Base-by-base conservation (phyloP, 2,113 vertebrate species). In the Phaetusa simplex region DNA sequence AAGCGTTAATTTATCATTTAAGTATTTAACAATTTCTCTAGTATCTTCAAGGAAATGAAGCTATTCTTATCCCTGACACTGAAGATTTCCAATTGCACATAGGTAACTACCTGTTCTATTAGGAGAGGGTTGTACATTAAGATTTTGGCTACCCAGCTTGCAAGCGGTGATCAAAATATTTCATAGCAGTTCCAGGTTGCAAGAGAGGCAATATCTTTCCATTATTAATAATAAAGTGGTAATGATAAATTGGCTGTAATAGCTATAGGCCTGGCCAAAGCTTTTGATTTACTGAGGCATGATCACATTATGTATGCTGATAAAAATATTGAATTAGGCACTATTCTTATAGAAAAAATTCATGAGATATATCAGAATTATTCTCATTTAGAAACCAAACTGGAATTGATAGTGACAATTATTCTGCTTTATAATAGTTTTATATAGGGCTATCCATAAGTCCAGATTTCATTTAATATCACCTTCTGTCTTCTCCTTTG, bases 141-240 rank as follows among this genome's bases (percentile, higher is more conserved):
- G 17, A 79, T 73, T 91, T 91, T 87, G 71, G 21, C 58, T 90
- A 36, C 7, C 3, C 14, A 47, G 8, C 36, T 80, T 83, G 40
- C 21, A 92, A 73, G 8, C 32, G 40, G 16, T 88, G 36, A 86
- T 93, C 58, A 80, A 82, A 94, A 83, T 67, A 80, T 83, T 90
- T 66, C 58, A 38, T 12, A 73, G 34, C 53, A 58, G 49, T 88
- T 88, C 40, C 64, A 94, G 53, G 34, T 80, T 93, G 40, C 34
- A 90, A 77, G 53, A 79, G 12, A 69, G 36, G 62, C 45, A 90
- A 65, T 88, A 69, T 69, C 30, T 72, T 90, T 92, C 66, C 79
- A 62, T 90, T 81, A 83, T 88, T 91, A 86, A 66, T 88, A 95
- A 86, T 90, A 66, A 82, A 94, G 20, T 34, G 26, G 50, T 82